Evolutionary conservation across 2,888 invertebrate species (phyloP).

Genomic region (Mimumesa dahlbomi): DNA sequence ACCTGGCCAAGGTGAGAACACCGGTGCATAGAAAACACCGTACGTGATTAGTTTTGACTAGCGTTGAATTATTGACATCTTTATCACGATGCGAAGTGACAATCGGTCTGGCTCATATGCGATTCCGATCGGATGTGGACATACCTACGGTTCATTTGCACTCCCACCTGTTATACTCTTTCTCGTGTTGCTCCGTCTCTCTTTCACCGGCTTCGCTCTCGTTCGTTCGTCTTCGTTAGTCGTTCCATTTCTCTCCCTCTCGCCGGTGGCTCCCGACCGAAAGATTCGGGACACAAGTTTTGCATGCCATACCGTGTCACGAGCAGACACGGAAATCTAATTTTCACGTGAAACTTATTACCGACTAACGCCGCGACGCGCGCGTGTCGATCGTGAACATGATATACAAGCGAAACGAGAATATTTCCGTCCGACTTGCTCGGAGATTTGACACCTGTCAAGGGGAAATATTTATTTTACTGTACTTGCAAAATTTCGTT

Average conservation of each 20-base stretch:
- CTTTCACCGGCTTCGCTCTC: not conserved
- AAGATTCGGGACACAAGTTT: slow-evolving; percentile 75
- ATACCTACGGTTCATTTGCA: slow-evolving; percentile 51
- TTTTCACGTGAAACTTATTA: slow-evolving; percentile 64
- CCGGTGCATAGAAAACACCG: slow-evolving; percentile 50
- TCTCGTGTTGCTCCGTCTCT: slow-evolving; percentile 48
- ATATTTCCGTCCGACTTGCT: too few species aligned
- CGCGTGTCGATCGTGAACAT: not conserved
- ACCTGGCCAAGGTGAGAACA: not conserved
- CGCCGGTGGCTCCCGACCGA: slow-evolving; percentile 19
- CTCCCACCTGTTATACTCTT: slow-evolving; percentile 55
- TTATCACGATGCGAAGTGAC: slow-evolving; percentile 22
- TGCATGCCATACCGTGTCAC: slow-evolving; percentile 74
- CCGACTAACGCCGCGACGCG: not conserved
- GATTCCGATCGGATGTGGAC: slow-evolving; percentile 62
- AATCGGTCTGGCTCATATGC: slow-evolving; percentile 57
- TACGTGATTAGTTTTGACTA: slow-evolving; percentile 55
- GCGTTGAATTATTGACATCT: slow-evolving; percentile 49
- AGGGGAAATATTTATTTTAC: too few species aligned
- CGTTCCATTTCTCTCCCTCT: slow-evolving; percentile 51
- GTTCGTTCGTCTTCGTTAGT: slow-evolving; percentile 21
- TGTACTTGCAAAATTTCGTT: too few species aligned
- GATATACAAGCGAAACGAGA: too few species aligned
- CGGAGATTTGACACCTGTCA: too few species aligned
- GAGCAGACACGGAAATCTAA: slow-evolving; percentile 77